Conservation (phyloP, 1,140 invertebrate species). For the Drosophila trapezifrons region DNA sequence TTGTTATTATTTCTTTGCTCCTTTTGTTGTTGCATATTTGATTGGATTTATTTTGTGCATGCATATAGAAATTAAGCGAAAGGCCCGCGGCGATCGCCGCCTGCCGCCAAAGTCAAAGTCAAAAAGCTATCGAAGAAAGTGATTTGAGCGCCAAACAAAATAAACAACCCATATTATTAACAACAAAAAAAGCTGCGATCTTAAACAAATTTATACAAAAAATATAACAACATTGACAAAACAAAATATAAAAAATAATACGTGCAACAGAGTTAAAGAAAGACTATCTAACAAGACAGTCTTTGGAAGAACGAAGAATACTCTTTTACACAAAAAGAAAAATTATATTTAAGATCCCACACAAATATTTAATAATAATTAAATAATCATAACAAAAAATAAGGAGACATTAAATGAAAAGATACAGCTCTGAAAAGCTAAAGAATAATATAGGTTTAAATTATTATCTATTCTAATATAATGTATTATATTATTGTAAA, state of each 20-base stretch:
- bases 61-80: slow-evolving; percentile 77
- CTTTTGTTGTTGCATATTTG: slow-evolving; percentile 53
- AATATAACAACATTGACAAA: neutral
- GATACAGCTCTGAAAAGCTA: no score
- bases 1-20: slow-evolving; percentile 20
- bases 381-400: neutral
- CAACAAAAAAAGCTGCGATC: slow-evolving; percentile 5
- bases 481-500: no score
- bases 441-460: no score
- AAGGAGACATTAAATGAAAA: no score
- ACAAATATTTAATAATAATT: neutral
- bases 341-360: no score
- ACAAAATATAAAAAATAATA: no score
- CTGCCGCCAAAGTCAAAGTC: slow-evolving; percentile 40
- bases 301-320: neutral
- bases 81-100: slow-evolving; percentile 44
- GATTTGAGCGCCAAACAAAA: slow-evolving; percentile 40
- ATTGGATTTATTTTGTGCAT: slow-evolving; percentile 61
- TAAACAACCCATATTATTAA: slow-evolving; percentile 6
- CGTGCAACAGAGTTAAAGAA: neutral
- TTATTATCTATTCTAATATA: no score
- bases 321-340: neutral
- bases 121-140: slow-evolving; percentile 65
- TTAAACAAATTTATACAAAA: neutral
- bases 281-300: neutral